Conservation (phyloP, 2,113 vertebrate species). For the Microtus montanus region DNA sequence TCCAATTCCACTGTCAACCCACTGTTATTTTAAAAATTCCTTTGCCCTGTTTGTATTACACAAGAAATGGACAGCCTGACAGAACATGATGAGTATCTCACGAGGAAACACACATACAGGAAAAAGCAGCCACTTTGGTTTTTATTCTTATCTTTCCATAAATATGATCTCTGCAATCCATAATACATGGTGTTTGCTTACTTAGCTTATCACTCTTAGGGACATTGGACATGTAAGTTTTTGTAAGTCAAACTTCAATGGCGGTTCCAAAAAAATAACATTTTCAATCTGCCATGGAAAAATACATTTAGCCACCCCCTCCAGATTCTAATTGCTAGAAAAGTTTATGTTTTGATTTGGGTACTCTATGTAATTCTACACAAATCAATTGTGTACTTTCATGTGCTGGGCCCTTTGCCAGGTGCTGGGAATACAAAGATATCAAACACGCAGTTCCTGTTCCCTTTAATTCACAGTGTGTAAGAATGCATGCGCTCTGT, state of each 20-base stretch:
- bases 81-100: constrained; percentile 59
- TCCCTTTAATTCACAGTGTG: background rate
- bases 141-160: constrained; percentile 45
- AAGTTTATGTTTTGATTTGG: constrained; percentile 28
- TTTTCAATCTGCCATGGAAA: constrained; percentile 13
- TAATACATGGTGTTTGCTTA: constrained; percentile 40
- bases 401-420: background rate
- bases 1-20: constrained; percentile 28
- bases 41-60: constrained; percentile 32
- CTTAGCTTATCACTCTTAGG: constrained; percentile 18
- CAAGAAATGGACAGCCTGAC: constrained; percentile 41
- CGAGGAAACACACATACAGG: constrained; percentile 22
- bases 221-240: background rate
- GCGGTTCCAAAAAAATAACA: background rate
- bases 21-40: constrained; percentile 49
- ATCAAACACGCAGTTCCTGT: background rate
- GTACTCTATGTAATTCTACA: background rate
- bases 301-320: background rate
- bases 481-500: background rate
- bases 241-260: constrained; percentile 12
- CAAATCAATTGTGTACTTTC: background rate
- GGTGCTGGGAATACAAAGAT: background rate
- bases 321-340: background rate
- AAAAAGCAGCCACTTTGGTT: constrained; percentile 22
- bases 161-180: background rate